Conservation (phyloP, 2,113 vertebrate species). For the Fregetta grallaria region DNA sequence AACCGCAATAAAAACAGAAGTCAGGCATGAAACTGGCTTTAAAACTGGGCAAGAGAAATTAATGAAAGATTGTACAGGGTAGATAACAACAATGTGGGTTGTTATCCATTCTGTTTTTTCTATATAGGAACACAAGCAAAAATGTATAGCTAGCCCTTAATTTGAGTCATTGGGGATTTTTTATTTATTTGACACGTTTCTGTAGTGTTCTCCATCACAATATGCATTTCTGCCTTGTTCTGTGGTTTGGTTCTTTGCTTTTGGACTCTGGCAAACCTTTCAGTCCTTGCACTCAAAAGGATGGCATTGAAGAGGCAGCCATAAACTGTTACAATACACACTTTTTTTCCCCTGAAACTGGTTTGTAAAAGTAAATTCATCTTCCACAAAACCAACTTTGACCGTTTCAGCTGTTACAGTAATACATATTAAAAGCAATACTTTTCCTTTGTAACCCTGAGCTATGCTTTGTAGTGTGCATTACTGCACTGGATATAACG, state of each 20-base stretch:
- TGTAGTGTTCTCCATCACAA: not conserved
- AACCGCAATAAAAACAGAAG: not conserved
- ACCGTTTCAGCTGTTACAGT: not conserved
- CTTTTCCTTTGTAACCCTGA: not conserved
- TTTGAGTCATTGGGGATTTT: not conserved
- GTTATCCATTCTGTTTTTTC: not conserved
- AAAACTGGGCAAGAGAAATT: not conserved
- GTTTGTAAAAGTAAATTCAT: not conserved
- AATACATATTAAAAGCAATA: not conserved
- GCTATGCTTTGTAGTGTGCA: not conserved
- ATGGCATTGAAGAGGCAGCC: not conserved
- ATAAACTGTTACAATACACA: fast-evolving
- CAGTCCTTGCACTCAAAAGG: not conserved
- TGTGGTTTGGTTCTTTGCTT: not conserved
- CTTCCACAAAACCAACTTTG: not conserved
- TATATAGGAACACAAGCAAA: not conserved
- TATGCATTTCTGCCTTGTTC: not conserved
- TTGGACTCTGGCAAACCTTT: not conserved
- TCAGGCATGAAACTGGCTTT: not conserved
- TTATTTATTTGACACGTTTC: not conserved
- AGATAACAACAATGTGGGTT: not conserved
- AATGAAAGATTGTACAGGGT: not conserved
- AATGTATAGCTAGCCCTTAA: not conserved
- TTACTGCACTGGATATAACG: not conserved
- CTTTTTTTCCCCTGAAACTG: fast-evolving